Evolutionary conservation across 2,888 invertebrate genomes (phyloP).

Genomic region (Epinotia bilunana): DNA sequence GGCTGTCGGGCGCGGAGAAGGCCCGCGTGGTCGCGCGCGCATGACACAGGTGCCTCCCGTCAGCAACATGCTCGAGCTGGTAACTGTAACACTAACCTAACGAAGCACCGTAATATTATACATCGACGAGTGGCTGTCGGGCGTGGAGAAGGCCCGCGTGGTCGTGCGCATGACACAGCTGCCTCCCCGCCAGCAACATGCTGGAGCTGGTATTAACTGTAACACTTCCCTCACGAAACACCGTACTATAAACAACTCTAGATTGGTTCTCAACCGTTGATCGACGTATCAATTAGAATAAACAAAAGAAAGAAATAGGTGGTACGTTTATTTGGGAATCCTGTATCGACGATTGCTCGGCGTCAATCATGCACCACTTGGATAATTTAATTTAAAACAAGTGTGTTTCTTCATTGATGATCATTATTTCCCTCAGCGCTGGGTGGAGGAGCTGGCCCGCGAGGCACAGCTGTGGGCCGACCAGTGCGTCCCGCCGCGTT

Average conservation of each 20-base stretch:
- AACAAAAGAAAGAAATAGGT: no score
- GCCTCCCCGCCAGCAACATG: constrained; percentile 79
- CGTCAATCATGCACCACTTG: no score
- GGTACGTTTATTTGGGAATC: no score
- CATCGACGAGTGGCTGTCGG: no score
- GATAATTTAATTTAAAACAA: no score
- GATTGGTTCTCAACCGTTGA: neutral
- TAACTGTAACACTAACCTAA: constrained; percentile 47
- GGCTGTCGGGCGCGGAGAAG: constrained; percentile 62
- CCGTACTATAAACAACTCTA: neutral
- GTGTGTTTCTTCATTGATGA: neutral
- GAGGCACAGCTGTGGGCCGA: constrained; percentile 78
- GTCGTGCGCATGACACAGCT: no score
- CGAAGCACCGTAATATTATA: neutral
- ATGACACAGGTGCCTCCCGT: constrained; percentile 64
- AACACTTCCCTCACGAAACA: no score
- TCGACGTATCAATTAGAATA: neutral
- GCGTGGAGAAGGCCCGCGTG: no score
- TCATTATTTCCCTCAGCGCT: constrained; percentile 58
- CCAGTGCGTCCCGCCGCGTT: constrained; percentile 67
- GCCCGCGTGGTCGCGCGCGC: constrained; percentile 60
- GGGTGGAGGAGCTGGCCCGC: constrained; percentile 74
- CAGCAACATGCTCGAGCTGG: constrained; percentile 76
- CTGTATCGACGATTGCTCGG: no score
- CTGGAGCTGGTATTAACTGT: constrained; percentile 70